Evolutionary conservation across 2,888 invertebrate species (phyloP).

Genomic region (Biston stratarius): DNA sequence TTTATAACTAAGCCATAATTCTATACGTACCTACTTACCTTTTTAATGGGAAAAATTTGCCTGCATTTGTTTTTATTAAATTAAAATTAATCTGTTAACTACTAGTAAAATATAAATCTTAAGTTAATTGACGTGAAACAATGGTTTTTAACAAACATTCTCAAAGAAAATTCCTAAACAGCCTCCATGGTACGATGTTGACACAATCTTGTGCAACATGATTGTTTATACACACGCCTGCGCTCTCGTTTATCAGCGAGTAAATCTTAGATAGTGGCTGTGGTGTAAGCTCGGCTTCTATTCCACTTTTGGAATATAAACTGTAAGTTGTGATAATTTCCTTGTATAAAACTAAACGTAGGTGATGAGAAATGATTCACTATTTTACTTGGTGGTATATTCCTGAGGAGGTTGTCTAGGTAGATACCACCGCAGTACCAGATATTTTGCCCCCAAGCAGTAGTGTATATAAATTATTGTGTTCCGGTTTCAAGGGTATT

Average conservation of each 20-base stretch:
- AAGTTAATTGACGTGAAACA: neutral
- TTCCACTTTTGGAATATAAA: neutral
- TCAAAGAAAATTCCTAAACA: constrained; percentile 4
- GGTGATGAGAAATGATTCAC: neutral
- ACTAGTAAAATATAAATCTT: too few species aligned
- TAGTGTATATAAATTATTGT: too few species aligned
- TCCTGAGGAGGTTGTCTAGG: too few species aligned
- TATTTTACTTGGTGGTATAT: too few species aligned
- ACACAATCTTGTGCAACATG: constrained; percentile 30
- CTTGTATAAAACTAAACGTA: neutral
- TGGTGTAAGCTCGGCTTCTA: constrained; percentile 5
- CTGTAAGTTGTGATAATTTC: neutral
- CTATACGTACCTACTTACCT: too few species aligned
- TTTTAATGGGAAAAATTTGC: too few species aligned
- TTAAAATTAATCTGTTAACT: too few species aligned
- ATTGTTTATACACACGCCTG: constrained; percentile 35
- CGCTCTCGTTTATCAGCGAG: constrained; percentile 31
- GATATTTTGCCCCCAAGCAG: too few species aligned
- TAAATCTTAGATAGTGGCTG: constrained; percentile 38
- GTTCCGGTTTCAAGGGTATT: too few species aligned
- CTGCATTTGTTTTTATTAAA: too few species aligned
- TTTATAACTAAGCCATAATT: too few species aligned
- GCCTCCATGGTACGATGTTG: constrained; percentile 13
- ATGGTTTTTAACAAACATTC: neutral
- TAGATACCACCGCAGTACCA: too few species aligned